These are phyloP conservation scores for Chiloscyllium plagiosum DNA, from an alignment of 2,113 vertebrate species.

Conservation along the genomic window DNA sequence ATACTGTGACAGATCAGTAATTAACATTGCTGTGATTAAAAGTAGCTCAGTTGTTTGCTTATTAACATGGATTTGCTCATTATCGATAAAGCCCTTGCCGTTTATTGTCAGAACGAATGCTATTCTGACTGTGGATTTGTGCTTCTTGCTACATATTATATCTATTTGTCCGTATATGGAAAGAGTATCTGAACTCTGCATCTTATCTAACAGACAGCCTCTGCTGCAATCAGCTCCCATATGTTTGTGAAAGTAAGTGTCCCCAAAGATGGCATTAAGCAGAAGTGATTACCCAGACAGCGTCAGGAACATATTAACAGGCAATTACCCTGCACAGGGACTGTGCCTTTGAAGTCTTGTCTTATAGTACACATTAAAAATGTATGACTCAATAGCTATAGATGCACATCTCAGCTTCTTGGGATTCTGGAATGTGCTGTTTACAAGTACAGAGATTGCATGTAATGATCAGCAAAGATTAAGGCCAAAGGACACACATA, in stretches of 20 bases:
- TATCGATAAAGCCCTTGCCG: background rate
- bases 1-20: constrained; percentile 35
- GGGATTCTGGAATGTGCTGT: constrained; percentile 17
- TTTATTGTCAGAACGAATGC: constrained; percentile 22
- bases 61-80: constrained; percentile 30
- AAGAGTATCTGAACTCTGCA: background rate
- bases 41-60: constrained; percentile 10
- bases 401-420: constrained; percentile 24
- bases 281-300: constrained; percentile 32
- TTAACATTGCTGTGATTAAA: constrained; percentile 38
- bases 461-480: constrained; percentile 3
- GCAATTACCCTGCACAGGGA: constrained; percentile 34
- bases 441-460: constrained; percentile 1
- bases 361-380: constrained; percentile 36
- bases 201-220: background rate
- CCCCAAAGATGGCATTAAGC: constrained; percentile 35
- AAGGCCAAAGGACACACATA: background rate
- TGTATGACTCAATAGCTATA: constrained; percentile 34
- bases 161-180: background rate
- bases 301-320: constrained; percentile 33
- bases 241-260: constrained; percentile 32
- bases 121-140: constrained; percentile 26
- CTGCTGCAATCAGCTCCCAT: background rate
- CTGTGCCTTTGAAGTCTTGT: constrained; percentile 28
- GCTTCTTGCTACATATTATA: background rate